Evolutionary conservation across 2,888 invertebrate species (phyloP), one percentile per base, ranked within the genome.

Genomic region (Drosophila imparisetae): DNA sequence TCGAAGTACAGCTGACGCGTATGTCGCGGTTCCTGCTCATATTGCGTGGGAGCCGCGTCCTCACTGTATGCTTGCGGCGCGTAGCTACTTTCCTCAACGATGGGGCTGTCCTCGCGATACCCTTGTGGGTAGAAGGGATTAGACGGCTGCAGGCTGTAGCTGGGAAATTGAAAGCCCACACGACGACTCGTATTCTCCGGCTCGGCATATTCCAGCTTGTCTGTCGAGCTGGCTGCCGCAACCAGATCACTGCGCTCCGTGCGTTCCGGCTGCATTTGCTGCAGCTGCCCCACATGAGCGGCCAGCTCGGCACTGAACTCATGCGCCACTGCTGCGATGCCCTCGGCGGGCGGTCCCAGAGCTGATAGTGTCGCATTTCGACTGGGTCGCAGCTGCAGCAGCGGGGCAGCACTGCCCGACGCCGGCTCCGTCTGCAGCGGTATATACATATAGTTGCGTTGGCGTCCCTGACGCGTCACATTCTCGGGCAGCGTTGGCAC

Each of bases 121-220:
- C 89, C 90, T 71, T 93, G 93, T 5, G 93, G 93, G 57, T 92
- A 90, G 70, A 93, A 93, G 24, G 93, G 92, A 72, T 84, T 92
- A 21, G 92, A 90, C 21, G 92, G 92, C 71, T 91, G 91, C 36
- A 92, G 75, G 40, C 90, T 92, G 74, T 92, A 92, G 75, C 91
- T 91, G 62, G 93, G 92, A 78, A 93, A 93, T 69, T 92, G 91
- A 54, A 93, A 93, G 59, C 93, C 93, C 38, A 92, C 92, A 15
- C 93, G 91, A 0, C 93, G 91, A 63, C 92, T 93, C 29, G 92
- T 90, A 18, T 83, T 81, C 66, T 91, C 91, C 38, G 91, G 86
- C 58, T 91, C 91, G 4, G 85, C 88, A 42, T 83, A 82, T 52
- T 81, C 90, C 70, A 83, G 67, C 49, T 81, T 83, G 4, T 82